Evolutionary conservation across 2,888 invertebrate genomes (phyloP), one percentile per base, ranked within the genome.

Genomic region (Argyra leucocephala): DNA sequence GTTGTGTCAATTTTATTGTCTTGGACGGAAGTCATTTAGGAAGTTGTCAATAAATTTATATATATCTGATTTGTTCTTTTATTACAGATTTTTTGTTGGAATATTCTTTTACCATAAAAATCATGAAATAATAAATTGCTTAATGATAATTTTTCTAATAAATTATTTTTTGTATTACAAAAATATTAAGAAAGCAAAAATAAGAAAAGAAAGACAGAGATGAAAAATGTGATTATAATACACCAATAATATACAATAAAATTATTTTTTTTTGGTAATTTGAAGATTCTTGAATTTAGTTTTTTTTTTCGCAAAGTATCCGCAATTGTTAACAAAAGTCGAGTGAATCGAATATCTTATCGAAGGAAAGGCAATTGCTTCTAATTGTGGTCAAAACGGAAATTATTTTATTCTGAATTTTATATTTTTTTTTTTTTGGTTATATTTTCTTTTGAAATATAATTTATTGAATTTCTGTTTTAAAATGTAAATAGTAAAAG

Each of bases 21-120:
- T 61, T 61, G 61, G 61, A 61, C 61, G 61, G 61, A 61, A 61
- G 31, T 61, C 61, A 61, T 61, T 61, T 26, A 61, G 61, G 61
- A 61, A 61, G 61, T 61, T n/a, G 31, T 61, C 61, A 61, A 61
- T 61, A 61, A 61, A 61, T 24, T 31, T 31, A 31, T 21, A 31
- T 5, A 12, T 48, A 18, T 48, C 18, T 48, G 31, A 4, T 26
- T 37, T 18, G 18, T 9, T 2, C 48, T 48, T 18, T 18, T 2
- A 15, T 18, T 18, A 12, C n/a, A 12, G n/a, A 15, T 18, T 48
- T 48, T 48, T 2, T 18, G 4, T 48, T 37, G 3, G 15, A n/a
- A 18, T 15, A 18, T 48, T 48, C 48, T 48, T 18, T 18, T 48
- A 48, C n/a, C 12, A 48, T 48, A 48, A 48, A n/a, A 48, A 4